Conservation (phyloP, 23 tunicate genomes). For the Diplosoma virens region DNA sequence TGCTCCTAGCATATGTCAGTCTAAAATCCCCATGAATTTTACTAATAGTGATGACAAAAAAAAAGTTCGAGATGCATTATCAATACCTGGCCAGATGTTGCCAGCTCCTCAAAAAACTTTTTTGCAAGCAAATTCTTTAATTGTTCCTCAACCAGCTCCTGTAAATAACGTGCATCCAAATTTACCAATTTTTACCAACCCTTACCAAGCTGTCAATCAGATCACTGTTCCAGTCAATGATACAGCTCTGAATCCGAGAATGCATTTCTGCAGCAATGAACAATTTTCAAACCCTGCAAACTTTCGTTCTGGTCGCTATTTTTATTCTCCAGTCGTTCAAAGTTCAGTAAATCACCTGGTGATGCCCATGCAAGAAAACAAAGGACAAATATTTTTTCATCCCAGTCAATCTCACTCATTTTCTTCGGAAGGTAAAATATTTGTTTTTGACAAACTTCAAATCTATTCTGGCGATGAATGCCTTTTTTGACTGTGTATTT, state of each 20-base stretch:
- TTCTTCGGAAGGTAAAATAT: constrained; percentile 12
- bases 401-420: not conserved
- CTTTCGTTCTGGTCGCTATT: not conserved
- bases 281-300: not conserved
- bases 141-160: not conserved
- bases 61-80: not conserved
- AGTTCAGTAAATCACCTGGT: not conserved
- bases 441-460: not conserved
- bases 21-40: too few relatives aligned
- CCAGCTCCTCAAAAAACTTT: not conserved
- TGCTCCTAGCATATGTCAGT: too few relatives aligned
- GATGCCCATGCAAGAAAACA: not conserved
- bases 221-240: not conserved
- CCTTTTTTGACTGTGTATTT: not conserved
- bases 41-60: not conserved
- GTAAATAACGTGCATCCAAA: not conserved
- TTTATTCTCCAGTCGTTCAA: not conserved
- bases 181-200: not conserved
- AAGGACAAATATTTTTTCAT: not conserved
- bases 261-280: not conserved
- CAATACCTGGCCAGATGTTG: not conserved
- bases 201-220: not conserved
- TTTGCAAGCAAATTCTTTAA: not conserved
- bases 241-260: not conserved
- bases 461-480: not conserved